Evolutionary conservation across 2,797 vertebrate species (phyloP).

Genomic region (Megaceryle alcyon): DNA sequence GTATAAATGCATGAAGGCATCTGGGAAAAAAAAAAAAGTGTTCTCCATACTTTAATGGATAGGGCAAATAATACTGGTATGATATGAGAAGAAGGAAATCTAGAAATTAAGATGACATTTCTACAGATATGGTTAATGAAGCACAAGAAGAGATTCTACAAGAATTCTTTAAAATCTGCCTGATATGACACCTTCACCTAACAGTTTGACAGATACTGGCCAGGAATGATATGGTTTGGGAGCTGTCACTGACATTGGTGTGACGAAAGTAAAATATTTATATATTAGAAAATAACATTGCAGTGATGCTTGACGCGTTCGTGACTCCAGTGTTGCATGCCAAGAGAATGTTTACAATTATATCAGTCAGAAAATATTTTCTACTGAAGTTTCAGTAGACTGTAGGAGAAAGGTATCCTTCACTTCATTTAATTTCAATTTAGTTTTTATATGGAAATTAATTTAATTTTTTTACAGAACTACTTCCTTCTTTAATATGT

Average conservation of each 20-base stretch:
- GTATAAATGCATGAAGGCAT: neutral
- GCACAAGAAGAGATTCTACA: neutral
- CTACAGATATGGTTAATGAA: neutral
- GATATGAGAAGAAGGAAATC: neutral
- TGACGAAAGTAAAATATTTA: neutral
- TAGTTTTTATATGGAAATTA: slow-evolving; percentile 1
- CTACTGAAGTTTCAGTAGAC: neutral
- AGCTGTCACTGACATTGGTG: neutral
- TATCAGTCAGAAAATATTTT: neutral
- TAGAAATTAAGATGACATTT: neutral
- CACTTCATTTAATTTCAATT: neutral
- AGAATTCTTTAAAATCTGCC: neutral
- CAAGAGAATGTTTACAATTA: neutral
- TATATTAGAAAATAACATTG: neutral
- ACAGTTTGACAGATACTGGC: neutral
- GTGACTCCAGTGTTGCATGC: neutral
- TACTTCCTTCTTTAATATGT: neutral
- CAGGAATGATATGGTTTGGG: neutral
- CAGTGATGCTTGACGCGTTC: neutral
- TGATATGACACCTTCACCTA: neutral
- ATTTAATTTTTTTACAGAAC: neutral
- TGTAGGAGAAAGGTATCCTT: neutral
- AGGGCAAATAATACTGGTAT: neutral
- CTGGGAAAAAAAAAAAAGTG: rapidly evolving
- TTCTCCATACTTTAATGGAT: neutral